Percentiles rank a stretch among this genome's conserved stretches.
Conservation (phyloP, 2,797 vertebrate genomes). For the Cephalopachus bancanus region DNA sequence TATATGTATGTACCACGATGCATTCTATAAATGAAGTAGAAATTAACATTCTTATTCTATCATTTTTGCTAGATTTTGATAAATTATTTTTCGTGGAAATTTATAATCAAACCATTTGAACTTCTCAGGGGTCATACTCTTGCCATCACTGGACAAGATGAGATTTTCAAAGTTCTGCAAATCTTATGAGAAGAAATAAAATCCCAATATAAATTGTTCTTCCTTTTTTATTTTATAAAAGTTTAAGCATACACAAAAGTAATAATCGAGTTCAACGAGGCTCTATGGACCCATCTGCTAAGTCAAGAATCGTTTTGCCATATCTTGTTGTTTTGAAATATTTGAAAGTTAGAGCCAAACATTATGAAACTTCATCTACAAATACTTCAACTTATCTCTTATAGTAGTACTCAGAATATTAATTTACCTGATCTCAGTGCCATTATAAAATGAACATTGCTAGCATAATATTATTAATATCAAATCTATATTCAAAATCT, state of each 20-base stretch:
- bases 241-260: not conserved
- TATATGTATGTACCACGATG: not conserved
- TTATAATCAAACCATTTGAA: not conserved
- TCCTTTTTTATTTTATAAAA: not conserved
- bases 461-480: not conserved
- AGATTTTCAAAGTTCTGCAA: not conserved
- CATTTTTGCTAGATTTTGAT: not conserved
- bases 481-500: not conserved
- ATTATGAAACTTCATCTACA: not conserved
- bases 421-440: not conserved
- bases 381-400: not conserved
- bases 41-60: not conserved
- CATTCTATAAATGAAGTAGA: not conserved
- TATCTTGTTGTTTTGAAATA: slow-evolving; percentile 4
- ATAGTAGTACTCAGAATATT: not conserved
- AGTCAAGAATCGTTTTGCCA: not conserved
- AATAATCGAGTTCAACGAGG: not conserved
- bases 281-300: not conserved
- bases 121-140: not conserved
- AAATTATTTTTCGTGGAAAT: not conserved
- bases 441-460: not conserved
- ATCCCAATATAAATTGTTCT: not conserved
- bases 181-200: not conserved
- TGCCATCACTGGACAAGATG: not conserved
- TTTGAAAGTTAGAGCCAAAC: not conserved